These are phyloP conservation scores for Ennomos erosarius DNA, from an alignment of 2,888 invertebrate genomes.

Conservation along the genomic window DNA sequence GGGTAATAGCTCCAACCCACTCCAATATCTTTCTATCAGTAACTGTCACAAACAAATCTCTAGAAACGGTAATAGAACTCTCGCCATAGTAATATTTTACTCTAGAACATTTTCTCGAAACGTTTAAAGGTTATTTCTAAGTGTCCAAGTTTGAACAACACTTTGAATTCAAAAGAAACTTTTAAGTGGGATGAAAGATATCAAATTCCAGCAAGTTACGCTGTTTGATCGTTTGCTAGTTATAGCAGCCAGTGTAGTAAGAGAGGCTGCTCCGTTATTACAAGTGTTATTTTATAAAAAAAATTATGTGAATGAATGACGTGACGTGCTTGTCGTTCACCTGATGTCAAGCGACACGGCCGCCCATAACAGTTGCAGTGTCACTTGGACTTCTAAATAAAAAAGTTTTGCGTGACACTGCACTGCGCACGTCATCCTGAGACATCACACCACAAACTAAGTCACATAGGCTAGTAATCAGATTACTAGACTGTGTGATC, in stretches of 20 bases:
- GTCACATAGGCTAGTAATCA: too few relatives aligned
- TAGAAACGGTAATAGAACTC: constrained; percentile 3
- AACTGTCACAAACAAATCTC: constrained; percentile 5
- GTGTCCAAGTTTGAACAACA: constrained; percentile 33
- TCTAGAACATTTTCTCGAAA: constrained; percentile 15
- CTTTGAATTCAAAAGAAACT: constrained; percentile 32
- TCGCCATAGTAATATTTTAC: constrained; percentile 2
- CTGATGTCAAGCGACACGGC: too few relatives aligned
- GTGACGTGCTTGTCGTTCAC: too few relatives aligned
- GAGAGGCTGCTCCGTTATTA: too few relatives aligned
- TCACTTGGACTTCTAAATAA: too few relatives aligned
- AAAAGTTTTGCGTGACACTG: too few relatives aligned
- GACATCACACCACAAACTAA: too few relatives aligned
- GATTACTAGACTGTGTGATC: too few relatives aligned
- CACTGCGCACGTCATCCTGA: too few relatives aligned
- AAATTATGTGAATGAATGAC: too few relatives aligned
- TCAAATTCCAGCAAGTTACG: constrained; percentile 26
- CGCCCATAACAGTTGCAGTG: too few relatives aligned
- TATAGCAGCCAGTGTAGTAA: constrained; percentile 5
- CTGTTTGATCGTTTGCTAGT: constrained; percentile 15
- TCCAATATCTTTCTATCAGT: constrained; percentile 3
- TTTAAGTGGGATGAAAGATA: constrained; percentile 34
- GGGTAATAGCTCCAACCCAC: not conserved
- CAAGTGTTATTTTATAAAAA: too few relatives aligned
- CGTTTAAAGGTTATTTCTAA: constrained; percentile 36